These are phyloP conservation scores for Epistrophe grossulariae DNA, from an alignment of 2,888 invertebrate genomes.

Conservation along the genomic window DNA sequence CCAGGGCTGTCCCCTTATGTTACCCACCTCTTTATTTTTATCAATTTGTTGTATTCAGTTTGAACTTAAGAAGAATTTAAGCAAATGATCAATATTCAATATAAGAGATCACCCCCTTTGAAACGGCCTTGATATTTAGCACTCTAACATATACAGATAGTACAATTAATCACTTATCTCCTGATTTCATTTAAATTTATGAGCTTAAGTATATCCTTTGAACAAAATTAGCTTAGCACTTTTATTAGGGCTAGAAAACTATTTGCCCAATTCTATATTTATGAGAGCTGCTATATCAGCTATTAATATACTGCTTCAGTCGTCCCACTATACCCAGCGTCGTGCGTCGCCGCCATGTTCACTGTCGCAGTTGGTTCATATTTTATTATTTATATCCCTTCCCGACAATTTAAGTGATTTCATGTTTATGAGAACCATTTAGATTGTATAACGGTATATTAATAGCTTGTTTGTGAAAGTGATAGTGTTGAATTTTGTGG, in stretches of 20 bases:
- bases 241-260: neutral
- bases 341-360: neutral
- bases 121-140: neutral
- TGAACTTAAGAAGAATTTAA: no score
- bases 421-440: constrained; percentile 31
- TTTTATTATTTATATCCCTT: constrained; percentile 16
- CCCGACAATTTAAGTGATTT: constrained; percentile 31
- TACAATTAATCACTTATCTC: constrained; percentile 31
- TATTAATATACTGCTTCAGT: neutral
- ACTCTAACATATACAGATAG: neutral
- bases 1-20: no score
- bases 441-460: constrained; percentile 11
- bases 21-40: no score
- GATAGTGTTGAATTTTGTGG: constrained; percentile 37
- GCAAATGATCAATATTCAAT: no score
- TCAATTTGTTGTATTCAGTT: no score
- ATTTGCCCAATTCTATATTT: neutral
- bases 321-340: neutral
- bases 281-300: neutral
- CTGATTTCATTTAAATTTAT: constrained; percentile 18
- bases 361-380: neutral
- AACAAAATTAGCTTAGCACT: constrained; percentile 24
- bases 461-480: constrained; percentile 31
- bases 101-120: neutral
- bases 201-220: constrained; percentile 25